Conservation (phyloP, 2,888 invertebrate species). For the Pterostichus niger region DNA sequence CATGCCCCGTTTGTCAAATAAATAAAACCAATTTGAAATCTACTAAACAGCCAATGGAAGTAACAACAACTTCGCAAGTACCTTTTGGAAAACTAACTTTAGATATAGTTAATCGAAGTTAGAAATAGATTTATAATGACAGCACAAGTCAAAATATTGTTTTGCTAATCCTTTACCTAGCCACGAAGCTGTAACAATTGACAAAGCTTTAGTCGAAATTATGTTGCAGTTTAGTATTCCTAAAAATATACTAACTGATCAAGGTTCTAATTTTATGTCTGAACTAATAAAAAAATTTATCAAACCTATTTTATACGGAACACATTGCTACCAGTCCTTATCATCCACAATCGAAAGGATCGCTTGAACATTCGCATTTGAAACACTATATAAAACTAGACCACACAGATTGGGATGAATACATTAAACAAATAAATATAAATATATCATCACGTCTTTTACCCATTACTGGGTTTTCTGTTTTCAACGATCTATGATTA, state of each 20-base stretch:
- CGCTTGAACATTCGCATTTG: too few relatives aligned
- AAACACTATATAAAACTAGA: too few relatives aligned
- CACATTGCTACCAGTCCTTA: background rate
- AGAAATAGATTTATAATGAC: too few relatives aligned
- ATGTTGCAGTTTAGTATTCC: conserved; percentile 3
- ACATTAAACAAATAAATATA: too few relatives aligned
- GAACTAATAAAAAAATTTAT: background rate
- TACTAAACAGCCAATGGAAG: too few relatives aligned
- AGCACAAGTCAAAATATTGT: background rate
- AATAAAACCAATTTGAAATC: conserved; percentile 65
- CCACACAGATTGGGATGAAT: too few relatives aligned
- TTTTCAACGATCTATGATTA: too few relatives aligned
- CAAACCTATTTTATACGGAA: background rate
- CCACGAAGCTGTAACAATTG: background rate
- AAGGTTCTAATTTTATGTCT: conserved; percentile 30
- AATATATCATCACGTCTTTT: too few relatives aligned
- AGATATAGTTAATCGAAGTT: conserved; percentile 32
- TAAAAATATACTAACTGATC: conserved; percentile 6
- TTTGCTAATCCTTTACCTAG: background rate
- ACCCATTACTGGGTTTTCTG: too few relatives aligned
- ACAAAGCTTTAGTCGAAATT: background rate
- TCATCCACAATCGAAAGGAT: too few relatives aligned
- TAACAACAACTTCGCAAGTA: conserved; percentile 22
- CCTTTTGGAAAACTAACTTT: conserved; percentile 38
- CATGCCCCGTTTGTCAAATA: conserved; percentile 68